Percentiles rank a stretch among this genome's conserved stretches.
These are phyloP conservation scores for Hiodon tergisus DNA, from an alignment of 2,113 vertebrate species.

Conservation along the genomic window DNA sequence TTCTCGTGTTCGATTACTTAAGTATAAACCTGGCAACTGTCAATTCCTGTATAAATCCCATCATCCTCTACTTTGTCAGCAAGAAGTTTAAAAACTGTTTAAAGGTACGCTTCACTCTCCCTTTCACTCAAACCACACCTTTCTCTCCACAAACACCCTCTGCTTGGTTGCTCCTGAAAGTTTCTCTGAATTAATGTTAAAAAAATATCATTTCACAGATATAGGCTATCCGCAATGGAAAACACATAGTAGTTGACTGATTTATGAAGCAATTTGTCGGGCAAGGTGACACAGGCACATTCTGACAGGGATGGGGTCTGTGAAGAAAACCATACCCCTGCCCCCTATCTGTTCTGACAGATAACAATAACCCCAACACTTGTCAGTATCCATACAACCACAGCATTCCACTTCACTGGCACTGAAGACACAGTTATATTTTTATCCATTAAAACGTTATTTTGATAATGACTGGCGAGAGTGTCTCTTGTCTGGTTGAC, in stretches of 20 bases:
- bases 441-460: no score
- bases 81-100: constrained; percentile 98
- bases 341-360: background rate
- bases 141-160: background rate
- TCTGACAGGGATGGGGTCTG: background rate
- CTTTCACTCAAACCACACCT: background rate
- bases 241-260: constrained; percentile 1
- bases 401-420: background rate
- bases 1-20: constrained; percentile 86
- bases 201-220: background rate
- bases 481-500: background rate
- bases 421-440: background rate
- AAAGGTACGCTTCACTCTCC: constrained; percentile 69
- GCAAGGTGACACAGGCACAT: constrained; percentile 9
- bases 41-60: constrained; percentile 98
- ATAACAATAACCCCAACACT: background rate
- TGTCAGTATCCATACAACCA: background rate
- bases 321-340: background rate
- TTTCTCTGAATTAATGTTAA: background rate
- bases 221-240: background rate
- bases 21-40: constrained; percentile 88
- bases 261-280: constrained; percentile 5
- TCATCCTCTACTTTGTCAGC: constrained; percentile 92
- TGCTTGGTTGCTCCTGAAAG: background rate
- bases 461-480: no score